Percentiles rank a stretch among this genome's conserved stretches.
Conservation (phyloP, 2,113 vertebrate species). For the Chinchilla lanigera region DNA sequence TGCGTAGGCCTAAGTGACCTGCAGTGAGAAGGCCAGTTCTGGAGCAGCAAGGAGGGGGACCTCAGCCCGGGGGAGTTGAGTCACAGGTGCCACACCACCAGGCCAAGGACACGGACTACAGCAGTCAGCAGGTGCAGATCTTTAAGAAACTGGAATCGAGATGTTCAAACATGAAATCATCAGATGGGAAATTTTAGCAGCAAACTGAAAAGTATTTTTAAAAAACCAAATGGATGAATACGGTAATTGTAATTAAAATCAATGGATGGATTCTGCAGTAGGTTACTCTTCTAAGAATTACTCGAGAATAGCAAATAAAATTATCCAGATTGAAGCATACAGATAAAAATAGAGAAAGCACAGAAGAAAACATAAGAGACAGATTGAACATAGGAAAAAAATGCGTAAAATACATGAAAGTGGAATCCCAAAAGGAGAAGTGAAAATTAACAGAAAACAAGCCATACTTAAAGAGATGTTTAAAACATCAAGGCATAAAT, state of each 20-base stretch:
- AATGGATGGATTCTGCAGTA: neutral
- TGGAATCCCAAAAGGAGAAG: neutral
- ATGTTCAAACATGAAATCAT: neutral
- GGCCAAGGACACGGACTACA: neutral
- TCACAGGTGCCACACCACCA: neutral
- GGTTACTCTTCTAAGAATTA: neutral
- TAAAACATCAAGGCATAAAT: neutral
- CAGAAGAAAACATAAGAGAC: neutral
- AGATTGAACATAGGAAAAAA: neutral
- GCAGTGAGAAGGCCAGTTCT: neutral
- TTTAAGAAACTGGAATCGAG: neutral
- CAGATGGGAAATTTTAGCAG: neutral
- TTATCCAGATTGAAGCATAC: neutral
- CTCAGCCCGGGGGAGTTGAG: neutral
- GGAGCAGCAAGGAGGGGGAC: too few relatives aligned
- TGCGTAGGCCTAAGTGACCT: neutral
- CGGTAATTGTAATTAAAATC: neutral
- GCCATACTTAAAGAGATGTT: constrained; percentile 13
- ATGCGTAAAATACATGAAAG: neutral
- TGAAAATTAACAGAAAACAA: neutral
- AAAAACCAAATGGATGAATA: neutral
- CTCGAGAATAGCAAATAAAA: neutral
- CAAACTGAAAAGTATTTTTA: neutral
- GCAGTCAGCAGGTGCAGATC: neutral
- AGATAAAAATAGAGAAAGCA: neutral